phyloP scores from a whole-genome alignment of 2,888 invertebrate species.

The Cephus nigrinus region DNA sequence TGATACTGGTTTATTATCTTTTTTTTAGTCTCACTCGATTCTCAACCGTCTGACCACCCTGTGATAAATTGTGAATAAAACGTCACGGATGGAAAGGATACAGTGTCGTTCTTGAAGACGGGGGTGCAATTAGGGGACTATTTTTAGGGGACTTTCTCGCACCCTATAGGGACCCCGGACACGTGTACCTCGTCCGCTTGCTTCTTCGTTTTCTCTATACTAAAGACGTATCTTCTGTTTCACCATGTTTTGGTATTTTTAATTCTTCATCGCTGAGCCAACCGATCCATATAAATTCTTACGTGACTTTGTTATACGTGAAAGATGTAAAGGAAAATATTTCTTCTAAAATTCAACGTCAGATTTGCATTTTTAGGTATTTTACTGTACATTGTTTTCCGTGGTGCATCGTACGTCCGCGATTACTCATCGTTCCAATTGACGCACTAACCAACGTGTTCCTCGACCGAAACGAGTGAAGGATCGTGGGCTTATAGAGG shows the following conservation, averaged over 20 bases:
- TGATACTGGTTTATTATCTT: background rate
- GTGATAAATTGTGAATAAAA: background rate
- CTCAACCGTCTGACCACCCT: background rate
- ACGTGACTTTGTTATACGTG: background rate
- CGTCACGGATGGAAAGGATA: slow-evolving; percentile 1
- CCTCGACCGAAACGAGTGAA: background rate
- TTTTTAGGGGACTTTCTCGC: background rate
- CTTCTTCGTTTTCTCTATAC: background rate
- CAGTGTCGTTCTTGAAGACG: background rate
- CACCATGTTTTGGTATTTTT: background rate
- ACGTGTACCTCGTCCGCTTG: slow-evolving; percentile 2
- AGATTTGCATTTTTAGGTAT: background rate
- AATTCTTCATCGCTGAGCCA: background rate
- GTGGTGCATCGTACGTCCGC: background rate
- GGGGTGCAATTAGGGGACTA: slow-evolving; percentile 4
- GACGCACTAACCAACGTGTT: background rate
- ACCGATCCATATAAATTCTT: background rate
- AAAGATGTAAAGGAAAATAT: background rate
- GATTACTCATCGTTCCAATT: background rate
- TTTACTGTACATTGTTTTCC: background rate
- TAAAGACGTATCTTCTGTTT: background rate
- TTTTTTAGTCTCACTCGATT: background rate
- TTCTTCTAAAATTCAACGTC: background rate
- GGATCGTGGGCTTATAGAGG: background rate
- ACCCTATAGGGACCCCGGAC: background rate